phyloP scores from a whole-genome alignment of 2,113 vertebrate species.

The Vombatus ursinus region DNA sequence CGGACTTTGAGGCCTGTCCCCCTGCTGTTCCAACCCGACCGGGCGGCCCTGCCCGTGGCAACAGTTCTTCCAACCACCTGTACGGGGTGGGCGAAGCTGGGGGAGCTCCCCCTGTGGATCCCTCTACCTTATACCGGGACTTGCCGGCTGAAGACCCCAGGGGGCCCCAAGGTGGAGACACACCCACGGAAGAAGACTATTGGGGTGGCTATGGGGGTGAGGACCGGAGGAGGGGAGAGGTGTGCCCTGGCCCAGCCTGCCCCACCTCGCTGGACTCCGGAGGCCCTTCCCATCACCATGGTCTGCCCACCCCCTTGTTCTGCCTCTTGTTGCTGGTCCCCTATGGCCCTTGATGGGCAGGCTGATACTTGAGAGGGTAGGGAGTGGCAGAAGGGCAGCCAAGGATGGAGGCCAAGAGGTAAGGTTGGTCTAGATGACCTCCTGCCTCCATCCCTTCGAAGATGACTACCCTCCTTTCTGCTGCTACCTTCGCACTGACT shows the following conservation, averaged over 20 bases:
- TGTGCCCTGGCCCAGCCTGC: slow-evolving; percentile 77
- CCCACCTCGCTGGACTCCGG: slow-evolving; percentile 72
- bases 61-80: slow-evolving; percentile 81
- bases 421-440: neutral
- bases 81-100: slow-evolving; percentile 78
- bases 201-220: slow-evolving; percentile 89
- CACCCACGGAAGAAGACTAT: slow-evolving; percentile 88
- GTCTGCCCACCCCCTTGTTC: slow-evolving; percentile 71
- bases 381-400: neutral
- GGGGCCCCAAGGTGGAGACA: slow-evolving; percentile 85
- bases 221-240: slow-evolving; percentile 81
- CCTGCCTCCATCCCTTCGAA: neutral
- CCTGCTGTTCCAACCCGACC: slow-evolving; percentile 87
- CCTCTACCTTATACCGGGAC: slow-evolving; percentile 88
- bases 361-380: slow-evolving; percentile 41
- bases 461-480: neutral
- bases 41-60: slow-evolving; percentile 69
- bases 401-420: neutral
- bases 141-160: slow-evolving; percentile 85
- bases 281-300: slow-evolving; percentile 61
- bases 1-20: slow-evolving; percentile 91
- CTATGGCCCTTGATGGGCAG: slow-evolving; percentile 77
- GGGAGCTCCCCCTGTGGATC: slow-evolving; percentile 86
- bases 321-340: slow-evolving; percentile 74
- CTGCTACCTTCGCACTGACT: neutral